These are phyloP conservation scores for Cuculus canorus DNA, from an alignment of 2,797 vertebrate genomes.

Conservation along the genomic window DNA sequence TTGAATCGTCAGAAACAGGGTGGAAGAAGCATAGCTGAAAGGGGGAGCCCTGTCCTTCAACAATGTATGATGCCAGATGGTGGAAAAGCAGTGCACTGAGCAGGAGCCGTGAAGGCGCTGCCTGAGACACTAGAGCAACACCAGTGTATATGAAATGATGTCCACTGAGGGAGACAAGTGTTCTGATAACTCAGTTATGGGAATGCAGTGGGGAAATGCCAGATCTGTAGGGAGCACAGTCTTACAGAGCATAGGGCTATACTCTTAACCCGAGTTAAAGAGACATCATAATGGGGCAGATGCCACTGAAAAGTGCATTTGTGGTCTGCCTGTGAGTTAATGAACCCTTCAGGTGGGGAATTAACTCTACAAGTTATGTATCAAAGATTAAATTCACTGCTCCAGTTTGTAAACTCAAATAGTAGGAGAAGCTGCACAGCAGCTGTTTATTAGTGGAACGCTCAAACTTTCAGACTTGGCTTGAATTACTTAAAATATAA, in stretches of 20 bases:
- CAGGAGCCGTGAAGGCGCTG: background rate
- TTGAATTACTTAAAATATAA: background rate
- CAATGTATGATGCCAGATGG: background rate
- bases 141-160: background rate
- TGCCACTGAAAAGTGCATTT: background rate
- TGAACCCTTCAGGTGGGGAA: background rate
- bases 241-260: background rate
- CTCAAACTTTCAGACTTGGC: background rate
- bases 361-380: background rate
- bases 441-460: background rate
- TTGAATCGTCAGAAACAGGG: background rate
- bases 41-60: background rate
- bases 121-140: background rate
- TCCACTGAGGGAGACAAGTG: background rate
- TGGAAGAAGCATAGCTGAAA: background rate
- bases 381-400: background rate
- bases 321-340: background rate
- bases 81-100: background rate
- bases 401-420: background rate
- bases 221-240: background rate
- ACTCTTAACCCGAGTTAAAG: background rate
- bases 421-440: background rate
- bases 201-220: background rate
- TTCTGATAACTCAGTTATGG: background rate
- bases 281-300: background rate